These are phyloP conservation scores for Aspidiotus destructor DNA, from an alignment of 2,888 invertebrate species.

Conservation along the genomic window DNA sequence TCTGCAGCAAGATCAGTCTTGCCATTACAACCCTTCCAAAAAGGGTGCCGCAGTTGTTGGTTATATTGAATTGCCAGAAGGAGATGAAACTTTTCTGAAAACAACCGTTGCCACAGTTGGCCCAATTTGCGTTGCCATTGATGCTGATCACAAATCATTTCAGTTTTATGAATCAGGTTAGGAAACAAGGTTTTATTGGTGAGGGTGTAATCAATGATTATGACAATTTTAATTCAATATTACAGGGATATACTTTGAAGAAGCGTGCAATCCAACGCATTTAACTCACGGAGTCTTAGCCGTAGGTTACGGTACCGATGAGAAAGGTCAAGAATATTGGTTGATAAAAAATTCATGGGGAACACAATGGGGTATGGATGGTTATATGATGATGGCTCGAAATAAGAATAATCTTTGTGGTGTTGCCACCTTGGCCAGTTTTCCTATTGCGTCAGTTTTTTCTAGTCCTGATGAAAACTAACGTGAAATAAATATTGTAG, in stretches of 20 bases:
- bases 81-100: constrained; percentile 62
- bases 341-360: constrained; percentile 83
- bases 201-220: neutral
- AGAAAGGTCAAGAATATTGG: constrained; percentile 61
- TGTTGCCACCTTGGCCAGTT: constrained; percentile 70
- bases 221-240: constrained; percentile 12
- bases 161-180: constrained; percentile 68
- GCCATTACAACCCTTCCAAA: constrained; percentile 53
- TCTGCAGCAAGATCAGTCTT: constrained; percentile 37
- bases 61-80: constrained; percentile 64
- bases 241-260: constrained; percentile 64
- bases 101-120: constrained; percentile 73
- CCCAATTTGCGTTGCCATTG: constrained; percentile 79
- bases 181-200: neutral
- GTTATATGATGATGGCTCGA: constrained; percentile 80
- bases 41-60: constrained; percentile 72
- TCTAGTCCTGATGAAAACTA: neutral
- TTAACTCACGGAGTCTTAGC: constrained; percentile 80
- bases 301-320: constrained; percentile 69
- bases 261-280: constrained; percentile 54
- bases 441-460: constrained; percentile 63
- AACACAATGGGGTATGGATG: constrained; percentile 66
- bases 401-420: constrained; percentile 79
- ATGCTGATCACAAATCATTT: constrained; percentile 75
- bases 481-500: neutral